Percentiles rank a stretch among this genome's conserved stretches.
phyloP scores from a whole-genome alignment of 2,113 vertebrate genomes.

The Pangasianodon hypophthalmus region DNA sequence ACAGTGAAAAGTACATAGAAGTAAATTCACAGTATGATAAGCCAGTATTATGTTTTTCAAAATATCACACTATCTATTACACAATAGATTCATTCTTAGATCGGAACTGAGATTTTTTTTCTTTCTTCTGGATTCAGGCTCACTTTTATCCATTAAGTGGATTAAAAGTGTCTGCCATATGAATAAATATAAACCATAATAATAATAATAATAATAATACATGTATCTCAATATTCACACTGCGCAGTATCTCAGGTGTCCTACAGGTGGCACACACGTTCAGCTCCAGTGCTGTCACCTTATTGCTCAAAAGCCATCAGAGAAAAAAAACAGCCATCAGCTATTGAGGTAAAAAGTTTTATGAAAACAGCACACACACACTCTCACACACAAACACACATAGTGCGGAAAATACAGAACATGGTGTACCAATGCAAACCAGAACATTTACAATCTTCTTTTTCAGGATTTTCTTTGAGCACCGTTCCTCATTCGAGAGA shows the following conservation, averaged over 20 bases:
- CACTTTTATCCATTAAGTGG: neutral
- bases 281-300: neutral
- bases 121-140: neutral
- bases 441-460: slow-evolving; percentile 45
- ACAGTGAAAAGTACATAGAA: neutral
- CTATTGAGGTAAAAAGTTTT: slow-evolving; percentile 55
- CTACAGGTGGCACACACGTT: slow-evolving; percentile 38
- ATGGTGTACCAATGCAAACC: slow-evolving; percentile 33
- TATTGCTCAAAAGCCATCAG: neutral
- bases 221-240: neutral
- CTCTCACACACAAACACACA: slow-evolving; percentile 50
- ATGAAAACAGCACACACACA: slow-evolving; percentile 52
- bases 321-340: neutral
- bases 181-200: neutral
- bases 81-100: neutral
- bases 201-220: neutral
- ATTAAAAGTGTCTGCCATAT: neutral
- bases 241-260: neutral
- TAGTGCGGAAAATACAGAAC: slow-evolving; percentile 52
- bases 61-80: neutral
- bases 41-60: neutral
- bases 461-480: slow-evolving; percentile 21
- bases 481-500: slow-evolving; percentile 15
- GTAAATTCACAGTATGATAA: neutral
- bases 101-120: neutral